These are phyloP conservation scores for Climacteris rufus DNA, from an alignment of 2,113 vertebrate species.

Conservation along the genomic window DNA sequence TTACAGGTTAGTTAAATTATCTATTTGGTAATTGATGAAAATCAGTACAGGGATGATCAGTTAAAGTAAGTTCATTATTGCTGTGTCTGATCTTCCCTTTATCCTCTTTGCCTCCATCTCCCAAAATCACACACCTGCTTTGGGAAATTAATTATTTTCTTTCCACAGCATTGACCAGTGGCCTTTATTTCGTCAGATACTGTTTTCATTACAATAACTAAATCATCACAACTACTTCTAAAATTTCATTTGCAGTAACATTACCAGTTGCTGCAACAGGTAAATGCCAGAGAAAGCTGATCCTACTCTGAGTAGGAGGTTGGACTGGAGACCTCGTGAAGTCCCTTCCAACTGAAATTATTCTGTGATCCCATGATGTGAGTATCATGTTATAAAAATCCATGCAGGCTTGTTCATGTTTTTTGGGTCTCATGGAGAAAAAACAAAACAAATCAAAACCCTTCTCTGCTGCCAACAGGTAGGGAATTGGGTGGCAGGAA, in stretches of 20 bases:
- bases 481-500: neutral
- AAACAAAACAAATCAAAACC: neutral
- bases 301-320: neutral
- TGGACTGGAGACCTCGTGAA: neutral
- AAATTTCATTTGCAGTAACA: neutral
- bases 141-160: neutral
- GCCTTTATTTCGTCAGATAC: neutral
- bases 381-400: constrained; percentile 8
- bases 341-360: neutral
- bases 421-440: neutral
- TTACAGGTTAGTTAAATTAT: neutral
- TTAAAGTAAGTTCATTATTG: neutral
- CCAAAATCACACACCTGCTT: neutral
- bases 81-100: neutral
- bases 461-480: neutral
- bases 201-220: neutral
- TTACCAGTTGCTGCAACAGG: too few relatives aligned
- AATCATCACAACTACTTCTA: neutral
- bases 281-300: neutral
- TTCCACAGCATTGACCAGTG: rapidly evolving
- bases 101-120: neutral
- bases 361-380: neutral
- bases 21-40: neutral
- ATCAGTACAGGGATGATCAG: neutral
- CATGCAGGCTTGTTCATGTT: constrained; percentile 21